Conservation (phyloP, 2,113 vertebrate genomes). For the Albula goreensis region DNA sequence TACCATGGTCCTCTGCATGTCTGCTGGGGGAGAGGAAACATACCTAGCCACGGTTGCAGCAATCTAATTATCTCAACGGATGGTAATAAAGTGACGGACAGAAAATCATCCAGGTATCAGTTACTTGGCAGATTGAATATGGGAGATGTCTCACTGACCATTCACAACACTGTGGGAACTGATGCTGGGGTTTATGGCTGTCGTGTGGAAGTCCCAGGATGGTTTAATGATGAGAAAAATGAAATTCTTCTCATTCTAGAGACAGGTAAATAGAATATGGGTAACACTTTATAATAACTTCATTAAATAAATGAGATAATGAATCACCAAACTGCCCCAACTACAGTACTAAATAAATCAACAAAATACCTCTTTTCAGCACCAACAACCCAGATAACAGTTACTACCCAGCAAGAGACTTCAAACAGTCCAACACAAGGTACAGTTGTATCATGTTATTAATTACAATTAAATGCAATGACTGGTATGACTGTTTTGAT, state of each 20-base stretch:
- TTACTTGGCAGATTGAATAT: neutral
- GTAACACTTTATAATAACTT: neutral
- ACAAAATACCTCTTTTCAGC: too few relatives aligned
- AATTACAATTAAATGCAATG: too few relatives aligned
- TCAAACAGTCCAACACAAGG: neutral
- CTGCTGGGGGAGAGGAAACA: constrained; percentile 61
- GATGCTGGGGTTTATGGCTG: constrained; percentile 72
- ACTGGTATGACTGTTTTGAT: too few relatives aligned
- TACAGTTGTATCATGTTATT: neutral
- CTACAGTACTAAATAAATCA: too few relatives aligned
- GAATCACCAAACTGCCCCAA: too few relatives aligned
- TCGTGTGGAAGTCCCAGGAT: constrained; percentile 51
- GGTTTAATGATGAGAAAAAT: constrained; percentile 59
- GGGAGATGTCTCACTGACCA: constrained; percentile 66
- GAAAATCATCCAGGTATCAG: constrained; percentile 31
- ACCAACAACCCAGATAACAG: too few relatives aligned
- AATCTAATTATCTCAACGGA: constrained; percentile 52
- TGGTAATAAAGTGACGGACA: constrained; percentile 38
- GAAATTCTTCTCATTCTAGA: constrained; percentile 55
- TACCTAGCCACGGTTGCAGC: constrained; percentile 31
- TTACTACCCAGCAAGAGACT: neutral
- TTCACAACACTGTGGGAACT: neutral
- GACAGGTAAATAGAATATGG: constrained; percentile 51
- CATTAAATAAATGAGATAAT: too few relatives aligned
- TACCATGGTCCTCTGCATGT: neutral